Base-by-base conservation (phyloP, 2,888 invertebrate genomes). In the Machimus atricapillus region DNA sequence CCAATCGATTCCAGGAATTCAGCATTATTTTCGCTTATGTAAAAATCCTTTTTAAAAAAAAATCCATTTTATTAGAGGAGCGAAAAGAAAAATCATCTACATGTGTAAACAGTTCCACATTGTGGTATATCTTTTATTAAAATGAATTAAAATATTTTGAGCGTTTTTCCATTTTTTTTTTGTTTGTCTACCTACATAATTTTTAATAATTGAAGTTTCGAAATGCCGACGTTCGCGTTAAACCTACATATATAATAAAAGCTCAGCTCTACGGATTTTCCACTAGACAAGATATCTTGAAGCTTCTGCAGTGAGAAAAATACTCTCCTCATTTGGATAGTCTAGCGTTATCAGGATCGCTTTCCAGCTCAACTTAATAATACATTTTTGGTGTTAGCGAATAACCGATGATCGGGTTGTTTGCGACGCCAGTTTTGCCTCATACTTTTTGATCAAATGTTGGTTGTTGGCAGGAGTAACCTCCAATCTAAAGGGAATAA, bases 381-480 rank as follows among this genome's bases (percentile, higher is more conserved):
- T 56, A 56, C 9, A 14, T 66, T 66, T 66, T 23, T 66, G 66
- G 12, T 66, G 12, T 66, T 66, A 66, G 23, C 66, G 66, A 23
- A 66, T 66, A 23, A 66, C 27, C 7, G 52, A 52, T 66, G 66
- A 66, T 76, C 85, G 46, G n/a, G 79, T 86, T 83, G 34, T 74
- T 34, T 85, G 85, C 23, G 85, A 87, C 52, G 81, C 81, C 43
- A 88, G 19, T 87, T 87, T 86, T 16, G 52, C 6, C 85, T 89
- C 88, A 85, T 88, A 88, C 82, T 89, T 89, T 87, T 89, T 89
- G 23, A 89, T 88, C 31, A 89, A 66, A 66, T 88, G 87, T 81
- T 88, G 88, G 87, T 89, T 89, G 77, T 88, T 89, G 19, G 89
- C 89, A n/a, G 88, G 88, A 27, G 89, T 89, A 14, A 89, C 88